Evolutionary conservation across 2,888 invertebrate species (phyloP).

Genomic region (Pyralis farinalis): DNA sequence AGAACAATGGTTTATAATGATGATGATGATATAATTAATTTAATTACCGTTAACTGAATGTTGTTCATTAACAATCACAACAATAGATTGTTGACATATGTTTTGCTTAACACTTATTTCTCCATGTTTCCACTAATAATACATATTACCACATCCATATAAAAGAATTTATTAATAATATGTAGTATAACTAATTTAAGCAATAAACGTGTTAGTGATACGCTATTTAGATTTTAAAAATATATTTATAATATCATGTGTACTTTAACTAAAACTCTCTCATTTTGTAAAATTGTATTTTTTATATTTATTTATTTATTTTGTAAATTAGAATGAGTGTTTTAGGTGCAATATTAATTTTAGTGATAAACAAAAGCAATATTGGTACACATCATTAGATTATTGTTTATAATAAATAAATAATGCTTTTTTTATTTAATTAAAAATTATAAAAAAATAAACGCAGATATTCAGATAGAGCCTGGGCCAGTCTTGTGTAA

Average conservation of each 20-base stretch:
- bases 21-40: no score
- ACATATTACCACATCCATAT: constrained; percentile 52
- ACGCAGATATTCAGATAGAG: no score
- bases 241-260: constrained; percentile 13
- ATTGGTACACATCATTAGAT: constrained; percentile 57
- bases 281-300: constrained; percentile 12
- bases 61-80: neutral
- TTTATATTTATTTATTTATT: constrained; percentile 12
- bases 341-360: constrained; percentile 72
- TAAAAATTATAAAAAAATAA: constrained; percentile 6
- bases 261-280: constrained; percentile 20
- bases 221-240: constrained; percentile 33
- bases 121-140: constrained; percentile 12
- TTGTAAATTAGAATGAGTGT: constrained; percentile 16
- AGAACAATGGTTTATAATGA: no score
- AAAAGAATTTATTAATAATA: constrained; percentile 68
- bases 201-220: constrained; percentile 74
- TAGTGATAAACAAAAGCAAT: constrained; percentile 61
- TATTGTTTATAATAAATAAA: constrained; percentile 8
- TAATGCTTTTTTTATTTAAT: constrained; percentile 1
- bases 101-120: no score
- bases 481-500: no score
- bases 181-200: constrained; percentile 54
- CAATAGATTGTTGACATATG: neutral
- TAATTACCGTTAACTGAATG: no score